These are phyloP conservation scores for Danio rerio DNA, from an alignment of 2,113 vertebrate species.

Conservation along the genomic window GRCz12tu NC_133180.1:69488001-69488500, in stretches of 20 bases:
- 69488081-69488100: no score
- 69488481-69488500: conserved; percentile 61
- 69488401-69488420: conserved; percentile 42
- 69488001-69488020: no score
- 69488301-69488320: background rate
- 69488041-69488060: no score
- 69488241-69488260: no score
- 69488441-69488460: conserved; percentile 51
- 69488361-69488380: conserved; percentile 41
- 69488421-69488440: conserved; percentile 42
- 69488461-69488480: conserved; percentile 49
- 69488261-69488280: background rate
- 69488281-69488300: background rate
- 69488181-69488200: no score
- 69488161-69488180: no score
- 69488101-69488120: no score
- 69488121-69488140: no score
- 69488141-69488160: no score
- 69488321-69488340: background rate
- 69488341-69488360: conserved; percentile 13
- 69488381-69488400: conserved; percentile 24
- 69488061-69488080: no score
- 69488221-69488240: background rate
- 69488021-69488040: no score
- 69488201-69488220: no score